phyloP scores from a whole-genome alignment of 2,797 vertebrate genomes.

The Microchirus variegatus region DNA sequence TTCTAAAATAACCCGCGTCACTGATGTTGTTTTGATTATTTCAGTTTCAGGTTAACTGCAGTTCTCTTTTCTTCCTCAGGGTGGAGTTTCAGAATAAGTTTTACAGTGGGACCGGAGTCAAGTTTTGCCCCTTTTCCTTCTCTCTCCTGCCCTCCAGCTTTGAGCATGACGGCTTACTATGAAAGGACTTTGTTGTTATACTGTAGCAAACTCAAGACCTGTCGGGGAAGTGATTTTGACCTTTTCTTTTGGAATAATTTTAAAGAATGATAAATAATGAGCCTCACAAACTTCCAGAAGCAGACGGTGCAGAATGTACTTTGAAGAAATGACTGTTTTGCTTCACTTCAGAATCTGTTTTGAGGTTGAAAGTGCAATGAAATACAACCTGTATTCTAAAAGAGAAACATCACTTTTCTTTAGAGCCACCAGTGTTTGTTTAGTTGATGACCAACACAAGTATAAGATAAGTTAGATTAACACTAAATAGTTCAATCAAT shows the following conservation, averaged over 20 bases:
- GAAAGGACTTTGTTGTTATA: constrained; percentile 43
- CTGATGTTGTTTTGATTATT: neutral
- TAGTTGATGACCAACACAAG: no score
- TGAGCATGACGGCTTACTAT: constrained; percentile 76
- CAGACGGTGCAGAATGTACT: constrained; percentile 2
- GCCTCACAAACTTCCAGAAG: constrained; percentile 5
- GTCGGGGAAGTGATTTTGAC: constrained; percentile 17
- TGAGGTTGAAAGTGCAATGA: constrained; percentile 6
- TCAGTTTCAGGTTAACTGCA: constrained; percentile 14
- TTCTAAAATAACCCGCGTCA: neutral
- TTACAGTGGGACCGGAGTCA: constrained; percentile 91
- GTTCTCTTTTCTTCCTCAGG: constrained; percentile 77
- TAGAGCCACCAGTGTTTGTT: neutral
- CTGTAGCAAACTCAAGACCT: constrained; percentile 15
- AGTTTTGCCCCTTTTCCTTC: constrained; percentile 94
- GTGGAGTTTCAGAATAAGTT: constrained; percentile 99
- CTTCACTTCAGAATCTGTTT: constrained; percentile 10
- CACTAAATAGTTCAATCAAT: neutral
- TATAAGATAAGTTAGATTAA: neutral
- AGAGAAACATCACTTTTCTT: neutral
- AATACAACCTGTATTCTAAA: neutral
- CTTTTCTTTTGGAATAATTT: constrained; percentile 22
- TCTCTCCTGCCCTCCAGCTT: constrained; percentile 81
- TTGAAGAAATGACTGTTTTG: constrained; percentile 1
- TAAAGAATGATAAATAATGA: constrained; percentile 9